Base-by-base conservation (phyloP, 1,140 invertebrate genomes). In the Steinernema khuongi region DNA sequence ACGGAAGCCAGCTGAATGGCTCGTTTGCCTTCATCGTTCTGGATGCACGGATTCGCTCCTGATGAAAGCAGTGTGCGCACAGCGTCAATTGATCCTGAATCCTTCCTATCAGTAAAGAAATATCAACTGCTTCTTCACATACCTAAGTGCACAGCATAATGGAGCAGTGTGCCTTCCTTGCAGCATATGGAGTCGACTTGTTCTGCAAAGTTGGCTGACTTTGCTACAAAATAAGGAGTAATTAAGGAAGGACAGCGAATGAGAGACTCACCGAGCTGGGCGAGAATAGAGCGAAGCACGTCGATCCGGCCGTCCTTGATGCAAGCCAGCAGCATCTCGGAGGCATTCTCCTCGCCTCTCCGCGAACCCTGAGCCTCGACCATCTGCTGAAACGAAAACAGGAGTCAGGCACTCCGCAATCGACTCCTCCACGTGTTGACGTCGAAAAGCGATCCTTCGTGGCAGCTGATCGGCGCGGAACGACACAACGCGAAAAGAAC, bases 71-170 rank as follows among this genome's bases (percentile, higher is more conserved):
- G 36, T n/a, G 77, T 44, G 17, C 75, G 29, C 1, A 76, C 77
- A 43, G 60, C 44, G 68, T 78, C 77, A 2, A 73, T 67, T 26
- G 76, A 77, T 50, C 70, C 76, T 77, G 28, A 1, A 77, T 19
- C 18, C 32, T 1, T 67, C 18, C 29, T 2, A 60, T 66, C 0
- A 73, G 19, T 18, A n/a, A 28, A 18, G 2, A 67, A 31, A 19
- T 17, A 7, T 1, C 33, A 31, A 0, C 4, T 31, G 2, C 18
- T 14, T n/a, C n/a, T n/a, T n/a, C n/a, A n/a, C n/a, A n/a, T 50
- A 78, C 74, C 74, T 60, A 78, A 71, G n/a, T 30, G 19, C 11
- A 78, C 77, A 19, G 77, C 77, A n/a, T 70, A 74, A 67, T 78
- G 77, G 7, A 78, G 69, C 33, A 78, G 67, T 18, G 74, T 44